phyloP scores from a whole-genome alignment of 1,140 invertebrate genomes.

The Radopholus similis region DNA sequence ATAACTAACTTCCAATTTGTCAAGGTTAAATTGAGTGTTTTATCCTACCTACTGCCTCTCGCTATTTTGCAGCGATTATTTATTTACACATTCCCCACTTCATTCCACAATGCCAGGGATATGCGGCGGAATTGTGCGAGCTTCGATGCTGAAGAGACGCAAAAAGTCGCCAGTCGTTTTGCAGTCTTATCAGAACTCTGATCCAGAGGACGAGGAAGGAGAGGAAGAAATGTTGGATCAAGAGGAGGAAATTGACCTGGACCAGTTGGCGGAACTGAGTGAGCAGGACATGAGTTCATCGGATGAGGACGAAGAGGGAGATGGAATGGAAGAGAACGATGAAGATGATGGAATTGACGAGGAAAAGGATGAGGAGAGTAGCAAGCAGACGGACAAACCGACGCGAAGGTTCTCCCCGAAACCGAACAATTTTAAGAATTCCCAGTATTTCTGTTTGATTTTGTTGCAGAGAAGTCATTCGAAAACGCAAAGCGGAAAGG shows the following conservation, averaged over 20 bases:
- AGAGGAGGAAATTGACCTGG: not conserved
- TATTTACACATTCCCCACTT: no score
- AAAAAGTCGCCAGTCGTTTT: no score
- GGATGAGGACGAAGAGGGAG: not conserved
- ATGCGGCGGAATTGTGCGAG: not conserved
- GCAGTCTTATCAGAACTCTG: no score
- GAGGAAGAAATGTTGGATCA: not conserved
- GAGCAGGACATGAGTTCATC: constrained; percentile 13
- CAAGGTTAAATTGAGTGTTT: no score
- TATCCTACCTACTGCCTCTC: no score
- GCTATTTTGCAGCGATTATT: no score
- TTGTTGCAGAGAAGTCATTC: not conserved
- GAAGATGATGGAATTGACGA: not conserved
- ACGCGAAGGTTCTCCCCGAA: not conserved
- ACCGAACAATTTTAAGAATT: not conserved
- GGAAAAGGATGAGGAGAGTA: not conserved
- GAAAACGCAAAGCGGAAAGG: not conserved
- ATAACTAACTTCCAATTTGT: no score
- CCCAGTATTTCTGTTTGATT: not conserved
- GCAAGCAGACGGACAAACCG: not conserved
- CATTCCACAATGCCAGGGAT: not conserved
- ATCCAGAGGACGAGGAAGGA: not conserved
- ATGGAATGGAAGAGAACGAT: not conserved
- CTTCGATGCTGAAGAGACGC: not conserved
- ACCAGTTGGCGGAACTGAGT: constrained; percentile 8